Base-by-base conservation (phyloP, 2,888 invertebrate species). In the Callimorpha dominula region DNA sequence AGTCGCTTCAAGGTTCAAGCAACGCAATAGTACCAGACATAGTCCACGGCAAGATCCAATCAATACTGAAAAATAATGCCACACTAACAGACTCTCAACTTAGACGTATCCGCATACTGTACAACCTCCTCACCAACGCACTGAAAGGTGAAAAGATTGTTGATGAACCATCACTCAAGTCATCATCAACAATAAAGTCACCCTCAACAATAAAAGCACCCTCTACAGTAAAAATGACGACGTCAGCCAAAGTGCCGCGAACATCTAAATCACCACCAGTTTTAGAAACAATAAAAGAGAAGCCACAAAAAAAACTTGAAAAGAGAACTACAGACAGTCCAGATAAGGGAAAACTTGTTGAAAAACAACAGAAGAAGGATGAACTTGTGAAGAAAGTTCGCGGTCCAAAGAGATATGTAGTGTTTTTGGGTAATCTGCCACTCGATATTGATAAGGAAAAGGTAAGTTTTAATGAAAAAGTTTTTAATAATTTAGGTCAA, bases 371-470 rank as follows among this genome's bases (percentile, higher is more conserved):
- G 15, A 85, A 86, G 20, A 84, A 80, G 17, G 81, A 78, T 11
- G 78, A 84, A 62, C 8, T 68, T 49, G 78, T 74, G 0, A 80
- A 85, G 66, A 90, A 90, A 80, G 80, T 83, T 0, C 92, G 90
- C 73, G 92, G 93, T 0, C 91, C 93, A 0, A 95, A 95, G 76
- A 88, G 96, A 91, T 96, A 95, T 90, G 93, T 96, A 3, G 95
- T 95, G 42, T 96, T 96, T 83, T 77, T 96, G 50, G 96, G 96
- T 0, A 96, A 96, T 78, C 82, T 96, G 46, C 94, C 95, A 0
- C 81, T 91, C 20, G 89, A 91, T 78, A 79, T 93, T 65, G 84
- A 87, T 72, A 93, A 92, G 73, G 92, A 93, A 64, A 90, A 87
- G 88, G 96, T 96, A 78, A 81, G 82, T 31, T n/a, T 52, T 31